Evolutionary conservation across 2,797 vertebrate species (phyloP), one percentile per base, ranked within the genome.

Genomic region (Denticeps clupeoides): DNA sequence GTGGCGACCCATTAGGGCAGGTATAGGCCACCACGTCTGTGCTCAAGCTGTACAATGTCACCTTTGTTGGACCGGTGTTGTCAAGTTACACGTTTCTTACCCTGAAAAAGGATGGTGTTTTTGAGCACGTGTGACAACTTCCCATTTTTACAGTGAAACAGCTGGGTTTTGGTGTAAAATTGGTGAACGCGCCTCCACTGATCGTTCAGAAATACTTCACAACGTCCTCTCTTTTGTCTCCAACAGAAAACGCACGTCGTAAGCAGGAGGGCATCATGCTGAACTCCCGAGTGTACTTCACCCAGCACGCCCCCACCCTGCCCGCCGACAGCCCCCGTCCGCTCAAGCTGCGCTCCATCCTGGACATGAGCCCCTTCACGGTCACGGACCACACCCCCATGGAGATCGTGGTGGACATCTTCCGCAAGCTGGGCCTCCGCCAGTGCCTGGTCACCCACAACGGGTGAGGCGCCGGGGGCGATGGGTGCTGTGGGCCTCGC

Each of bases 381-480:
- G 92, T 99, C 74, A 98, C 94, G 1, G 95, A 99, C 79, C 95
- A 99, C 79, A 99, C 94, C 1, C 95, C 95, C 15, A 99, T 99
- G 95, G 95, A 98, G 81, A 98, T 98, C 6, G 95, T 99, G 74
- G 94, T 99, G 74, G 95, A 99, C 75, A 98, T 99, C 70, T 99
- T 99, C 81, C 86, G 94, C 21, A 99, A 99, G 72, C 73, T 99
- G 57, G 94, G 95, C 3, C 87, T 99, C 72, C 90, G 95, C 67
- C 95, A 99, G 86, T 99, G 93, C 79, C 88, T 99, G 67, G 94
- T 99, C 71, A 99, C 95, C 50, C 95, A 98, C 75, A 98, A 97
- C 4, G 95, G 95, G 94, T 98, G 71, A 91, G 90, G 55, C 25
- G 18, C 9, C 13, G 13, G 22, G 41, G 42, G 37, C 16, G 19